phyloP scores from a whole-genome alignment of 2,888 invertebrate species.

The Mimachlamys varia region DNA sequence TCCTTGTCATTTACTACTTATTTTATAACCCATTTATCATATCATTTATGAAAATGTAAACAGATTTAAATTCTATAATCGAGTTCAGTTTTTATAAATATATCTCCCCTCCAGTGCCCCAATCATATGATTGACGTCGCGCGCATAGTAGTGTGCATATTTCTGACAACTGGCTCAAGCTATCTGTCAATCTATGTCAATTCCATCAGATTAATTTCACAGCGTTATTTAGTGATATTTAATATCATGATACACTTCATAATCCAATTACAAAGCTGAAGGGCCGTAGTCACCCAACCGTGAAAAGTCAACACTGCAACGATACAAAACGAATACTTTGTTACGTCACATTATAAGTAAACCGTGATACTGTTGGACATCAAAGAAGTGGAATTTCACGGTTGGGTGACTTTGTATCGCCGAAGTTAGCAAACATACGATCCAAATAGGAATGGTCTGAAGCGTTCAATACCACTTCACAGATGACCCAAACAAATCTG shows the following conservation, averaged over 20 bases:
- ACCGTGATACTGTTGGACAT: background rate
- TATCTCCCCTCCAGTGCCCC: background rate
- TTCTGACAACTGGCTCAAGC: slow-evolving; percentile 33
- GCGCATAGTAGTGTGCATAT: background rate
- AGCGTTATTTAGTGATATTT: slow-evolving; percentile 26
- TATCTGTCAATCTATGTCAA: slow-evolving; percentile 31
- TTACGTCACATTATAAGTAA: slow-evolving; percentile 28
- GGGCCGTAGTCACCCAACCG: background rate
- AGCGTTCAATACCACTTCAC: background rate
- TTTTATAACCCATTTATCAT: no score
- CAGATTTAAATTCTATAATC: background rate
- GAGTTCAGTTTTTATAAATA: background rate
- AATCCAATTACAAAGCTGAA: background rate
- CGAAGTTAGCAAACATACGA: background rate
- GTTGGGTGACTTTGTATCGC: background rate
- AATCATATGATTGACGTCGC: background rate
- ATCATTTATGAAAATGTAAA: no score
- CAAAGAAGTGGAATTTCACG: background rate
- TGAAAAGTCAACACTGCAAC: slow-evolving; percentile 5
- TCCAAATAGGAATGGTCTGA: background rate
- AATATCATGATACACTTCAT: slow-evolving; percentile 25
- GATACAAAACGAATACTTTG: background rate
- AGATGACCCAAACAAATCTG: background rate
- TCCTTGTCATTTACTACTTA: no score
- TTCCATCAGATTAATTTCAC: slow-evolving; percentile 31